These are phyloP conservation scores for Pseudopipra pipra DNA, from an alignment of 2,113 vertebrate species.

Conservation along the genomic window DNA sequence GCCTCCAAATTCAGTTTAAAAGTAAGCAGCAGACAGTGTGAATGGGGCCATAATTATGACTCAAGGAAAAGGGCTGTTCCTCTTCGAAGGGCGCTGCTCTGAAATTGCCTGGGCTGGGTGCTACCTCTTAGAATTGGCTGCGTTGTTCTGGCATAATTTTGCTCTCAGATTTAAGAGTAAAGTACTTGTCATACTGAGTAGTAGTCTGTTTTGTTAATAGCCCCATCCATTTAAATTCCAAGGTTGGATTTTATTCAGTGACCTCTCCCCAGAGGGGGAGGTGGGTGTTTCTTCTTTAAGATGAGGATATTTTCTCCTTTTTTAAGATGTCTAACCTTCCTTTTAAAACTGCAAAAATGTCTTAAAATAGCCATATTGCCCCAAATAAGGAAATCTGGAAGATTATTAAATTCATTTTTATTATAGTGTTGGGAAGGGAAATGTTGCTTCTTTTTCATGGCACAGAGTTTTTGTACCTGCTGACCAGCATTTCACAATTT, in stretches of 20 bases:
- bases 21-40: not conserved
- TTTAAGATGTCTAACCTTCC: not conserved
- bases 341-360: not conserved
- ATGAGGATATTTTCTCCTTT: not conserved
- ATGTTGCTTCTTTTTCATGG: not conserved
- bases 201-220: not conserved
- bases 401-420: not conserved
- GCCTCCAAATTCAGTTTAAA: not conserved
- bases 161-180: not conserved
- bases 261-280: not conserved
- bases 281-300: not conserved
- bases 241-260: not conserved
- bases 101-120: not conserved
- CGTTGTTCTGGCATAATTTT: not conserved
- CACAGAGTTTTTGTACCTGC: not conserved
- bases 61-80: not conserved
- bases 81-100: not conserved
- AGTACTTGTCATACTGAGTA: not conserved
- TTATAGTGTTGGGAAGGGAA: not conserved
- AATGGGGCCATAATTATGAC: not conserved
- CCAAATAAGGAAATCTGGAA: not conserved
- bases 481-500: not conserved
- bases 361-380: not conserved
- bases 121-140: not conserved
- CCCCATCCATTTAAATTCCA: not conserved